Evolutionary conservation across 2,797 vertebrate genomes (phyloP), one percentile per base, ranked within the genome.

Genomic region (Danio tinwini): DNA sequence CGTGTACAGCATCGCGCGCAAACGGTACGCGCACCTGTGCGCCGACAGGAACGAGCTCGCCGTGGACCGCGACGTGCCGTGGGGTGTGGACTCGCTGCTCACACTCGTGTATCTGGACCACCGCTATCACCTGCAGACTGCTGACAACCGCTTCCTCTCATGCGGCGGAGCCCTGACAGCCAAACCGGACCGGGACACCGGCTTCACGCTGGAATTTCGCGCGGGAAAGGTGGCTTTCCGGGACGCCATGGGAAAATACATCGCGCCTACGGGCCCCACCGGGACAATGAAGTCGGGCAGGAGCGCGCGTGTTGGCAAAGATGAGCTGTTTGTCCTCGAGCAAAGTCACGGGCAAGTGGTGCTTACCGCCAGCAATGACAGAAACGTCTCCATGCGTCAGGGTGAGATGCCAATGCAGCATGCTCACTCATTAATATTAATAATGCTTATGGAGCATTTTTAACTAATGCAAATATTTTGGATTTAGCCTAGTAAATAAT

Each of bases 311-410:
- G 94, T 92, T 13, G 97, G 96, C 80, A 97, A 98, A 91, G 97
- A 98, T 49, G 97, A 99, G 88, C 94, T 97, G 83, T 98, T 98
- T 59, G 95, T 94, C 42, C 91, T 98, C 67, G 97, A 98, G 87
- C 95, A 96, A 88, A 98, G 97, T 93, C 96, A 95, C 89, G 95
- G 96, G 6, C 97, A 98, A 90, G 95, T 98, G 47, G 96, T 96
- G 75, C 93, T 98, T 74, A 94, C 94, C 10, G 96, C 97, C 0
- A 95, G 94, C 78, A 98, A 98, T 90, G 96, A 96, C 65, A 92
- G 95, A 42, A 98, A 98, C 72, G 95, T 99, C 62, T 98, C 97
- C 91, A 98, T 94, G 72, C 90, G 96, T 81, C 97, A 99, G 95
- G 97, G 97, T 74, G 45, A 63, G 56, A 47, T 29, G 19, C 10